Conservation (phyloP, 2,113 vertebrate genomes). For the Amphiprion ocellaris region DNA sequence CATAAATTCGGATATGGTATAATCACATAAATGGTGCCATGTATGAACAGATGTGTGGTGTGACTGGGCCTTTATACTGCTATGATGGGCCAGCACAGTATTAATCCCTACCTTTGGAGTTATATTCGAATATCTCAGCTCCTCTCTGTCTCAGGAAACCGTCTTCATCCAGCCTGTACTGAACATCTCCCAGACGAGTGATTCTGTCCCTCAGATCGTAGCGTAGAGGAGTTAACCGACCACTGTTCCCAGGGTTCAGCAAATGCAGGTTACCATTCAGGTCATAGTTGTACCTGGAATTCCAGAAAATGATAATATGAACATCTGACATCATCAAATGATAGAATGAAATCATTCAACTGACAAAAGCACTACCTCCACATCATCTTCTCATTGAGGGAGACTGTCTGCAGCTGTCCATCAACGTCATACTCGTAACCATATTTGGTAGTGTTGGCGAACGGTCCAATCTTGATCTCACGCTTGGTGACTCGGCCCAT, state of each 20-base stretch:
- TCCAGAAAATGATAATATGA: background rate
- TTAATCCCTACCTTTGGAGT: conserved; percentile 89
- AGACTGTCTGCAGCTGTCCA: conserved; percentile 96
- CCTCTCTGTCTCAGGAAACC: conserved; percentile 96
- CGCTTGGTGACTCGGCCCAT: conserved; percentile 98
- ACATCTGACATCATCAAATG: background rate
- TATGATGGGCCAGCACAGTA: background rate
- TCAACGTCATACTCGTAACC: conserved; percentile 97
- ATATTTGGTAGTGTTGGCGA: conserved; percentile 98
- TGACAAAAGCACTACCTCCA: conserved; percentile 86
- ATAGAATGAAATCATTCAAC: background rate
- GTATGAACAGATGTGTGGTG: background rate
- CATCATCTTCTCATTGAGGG: conserved; percentile 97
- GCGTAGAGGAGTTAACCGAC: conserved; percentile 92
- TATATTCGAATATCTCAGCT: conserved; percentile 97
- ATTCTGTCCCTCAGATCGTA: conserved; percentile 97
- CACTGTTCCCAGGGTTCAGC: conserved; percentile 95
- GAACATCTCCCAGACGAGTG: conserved; percentile 94
- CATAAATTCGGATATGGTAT: too few relatives aligned
- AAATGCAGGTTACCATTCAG: conserved; percentile 97
- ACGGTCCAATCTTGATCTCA: conserved; percentile 98
- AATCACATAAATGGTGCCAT: too few relatives aligned
- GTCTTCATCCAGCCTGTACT: conserved; percentile 96
- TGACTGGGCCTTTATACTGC: background rate
- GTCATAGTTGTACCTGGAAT: conserved; percentile 91